phyloP scores from a whole-genome alignment of 2,113 vertebrate genomes.

The Oophaga pumilio region DNA sequence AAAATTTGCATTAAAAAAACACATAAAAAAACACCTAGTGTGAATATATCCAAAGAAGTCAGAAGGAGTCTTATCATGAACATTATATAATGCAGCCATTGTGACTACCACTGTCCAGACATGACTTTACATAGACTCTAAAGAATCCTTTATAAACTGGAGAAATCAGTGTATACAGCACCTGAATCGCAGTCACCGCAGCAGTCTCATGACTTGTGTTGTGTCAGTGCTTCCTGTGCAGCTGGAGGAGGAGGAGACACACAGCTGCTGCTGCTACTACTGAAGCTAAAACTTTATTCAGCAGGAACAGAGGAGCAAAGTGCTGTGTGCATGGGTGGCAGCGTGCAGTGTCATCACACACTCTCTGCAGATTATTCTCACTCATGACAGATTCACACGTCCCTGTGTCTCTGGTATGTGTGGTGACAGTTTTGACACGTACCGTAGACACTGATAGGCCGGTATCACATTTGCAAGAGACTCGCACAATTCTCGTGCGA shows the following conservation, averaged over 20 bases:
- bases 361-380: too few relatives aligned
- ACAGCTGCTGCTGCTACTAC: not conserved
- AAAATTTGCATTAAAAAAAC: too few relatives aligned
- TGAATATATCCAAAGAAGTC: too few relatives aligned
- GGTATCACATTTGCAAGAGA: too few relatives aligned
- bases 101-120: not conserved
- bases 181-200: conserved; percentile 9
- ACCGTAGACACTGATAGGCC: too few relatives aligned
- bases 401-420: too few relatives aligned
- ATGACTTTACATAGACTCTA: not conserved
- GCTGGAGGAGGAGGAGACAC: not conserved
- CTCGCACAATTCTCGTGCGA: too few relatives aligned
- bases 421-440: too few relatives aligned
- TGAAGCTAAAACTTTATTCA: conserved; percentile 13
- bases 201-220: not conserved
- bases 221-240: not conserved
- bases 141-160: not conserved
- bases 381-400: too few relatives aligned
- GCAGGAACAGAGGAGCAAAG: not conserved
- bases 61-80: not conserved
- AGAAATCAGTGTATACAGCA: conserved; percentile 6
- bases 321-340: too few relatives aligned
- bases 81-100: conserved; percentile 4
- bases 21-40: too few relatives aligned
- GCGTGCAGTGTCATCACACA: too few relatives aligned